A percentile compares a stretch with the other conserved stretches of the same genome.
phyloP scores from a whole-genome alignment of 2,113 vertebrate species.

The Dasyurus viverrinus region DNA sequence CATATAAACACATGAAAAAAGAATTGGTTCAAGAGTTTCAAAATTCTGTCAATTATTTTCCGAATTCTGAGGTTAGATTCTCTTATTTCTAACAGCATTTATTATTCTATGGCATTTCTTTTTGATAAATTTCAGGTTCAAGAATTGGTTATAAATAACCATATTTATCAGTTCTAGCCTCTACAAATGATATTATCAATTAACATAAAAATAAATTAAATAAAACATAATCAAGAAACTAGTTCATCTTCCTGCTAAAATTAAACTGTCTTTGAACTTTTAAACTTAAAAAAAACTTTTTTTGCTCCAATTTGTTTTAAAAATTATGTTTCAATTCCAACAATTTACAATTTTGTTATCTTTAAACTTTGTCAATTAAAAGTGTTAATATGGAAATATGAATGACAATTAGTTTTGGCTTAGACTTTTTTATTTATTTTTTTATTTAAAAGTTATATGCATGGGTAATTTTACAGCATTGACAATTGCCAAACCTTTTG shows the following conservation, averaged over 20 bases:
- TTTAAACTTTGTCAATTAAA: neutral
- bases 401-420: neutral
- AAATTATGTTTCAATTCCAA: neutral
- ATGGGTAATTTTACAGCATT: too few relatives aligned
- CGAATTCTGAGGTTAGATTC: neutral
- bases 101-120: neutral
- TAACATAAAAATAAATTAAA: neutral
- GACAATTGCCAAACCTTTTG: too few relatives aligned
- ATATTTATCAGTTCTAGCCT: neutral
- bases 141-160: neutral
- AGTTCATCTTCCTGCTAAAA: neutral
- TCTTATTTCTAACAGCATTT: neutral
- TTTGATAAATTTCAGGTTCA: neutral
- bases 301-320: neutral
- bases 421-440: neutral
- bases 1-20: neutral
- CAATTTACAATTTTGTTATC: neutral
- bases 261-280: neutral
- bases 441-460: too few relatives aligned
- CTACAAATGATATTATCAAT: neutral
- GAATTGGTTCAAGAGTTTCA: neutral
- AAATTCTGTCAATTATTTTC: neutral
- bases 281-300: neutral
- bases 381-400: neutral
- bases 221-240: neutral